Conservation (phyloP, 2,888 invertebrate species). For the Chrysina gloriosa region DNA sequence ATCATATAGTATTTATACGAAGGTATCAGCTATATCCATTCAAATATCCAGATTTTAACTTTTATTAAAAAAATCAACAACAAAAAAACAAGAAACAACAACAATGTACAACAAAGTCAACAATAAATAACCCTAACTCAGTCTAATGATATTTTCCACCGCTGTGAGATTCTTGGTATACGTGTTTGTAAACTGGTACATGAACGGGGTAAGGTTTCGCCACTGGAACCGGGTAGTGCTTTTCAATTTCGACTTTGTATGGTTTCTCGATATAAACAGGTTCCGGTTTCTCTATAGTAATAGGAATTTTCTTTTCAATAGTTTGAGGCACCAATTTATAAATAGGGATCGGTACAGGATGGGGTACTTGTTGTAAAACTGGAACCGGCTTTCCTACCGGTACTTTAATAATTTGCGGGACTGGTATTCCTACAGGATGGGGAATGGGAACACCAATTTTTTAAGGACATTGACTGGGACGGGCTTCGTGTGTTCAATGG, state of each 20-base stretch:
- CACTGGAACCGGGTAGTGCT: conserved; percentile 74
- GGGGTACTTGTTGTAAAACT: conserved; percentile 77
- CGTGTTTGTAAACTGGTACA: conserved; percentile 79
- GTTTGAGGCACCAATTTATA: conserved; percentile 80
- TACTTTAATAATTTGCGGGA: conserved; percentile 77
- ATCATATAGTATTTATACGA: too few relatives aligned
- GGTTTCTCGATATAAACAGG: conserved; percentile 80
- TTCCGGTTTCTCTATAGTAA: conserved; percentile 78
- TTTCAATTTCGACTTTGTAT: conserved; percentile 81
- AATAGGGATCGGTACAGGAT: conserved; percentile 78
- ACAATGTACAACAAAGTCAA: conserved; percentile 37
- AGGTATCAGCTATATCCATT: not conserved
- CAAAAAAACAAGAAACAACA: conserved; percentile 32
- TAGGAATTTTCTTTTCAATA: conserved; percentile 79
- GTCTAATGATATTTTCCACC: conserved; percentile 37
- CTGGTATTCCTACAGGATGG: conserved; percentile 78
- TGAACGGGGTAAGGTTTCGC: conserved; percentile 81
- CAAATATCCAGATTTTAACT: conserved; percentile 10
- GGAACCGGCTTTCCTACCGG: conserved; percentile 80
- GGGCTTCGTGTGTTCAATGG: conserved; percentile 76
- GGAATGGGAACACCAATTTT: conserved; percentile 76
- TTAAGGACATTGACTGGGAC: conserved; percentile 78
- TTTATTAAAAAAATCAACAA: conserved; percentile 31
- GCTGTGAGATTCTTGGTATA: conserved; percentile 63
- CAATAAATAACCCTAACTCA: conserved; percentile 40